Conservation (phyloP, 2,888 invertebrate species). For the Sinohyriopsis cumingii region DNA sequence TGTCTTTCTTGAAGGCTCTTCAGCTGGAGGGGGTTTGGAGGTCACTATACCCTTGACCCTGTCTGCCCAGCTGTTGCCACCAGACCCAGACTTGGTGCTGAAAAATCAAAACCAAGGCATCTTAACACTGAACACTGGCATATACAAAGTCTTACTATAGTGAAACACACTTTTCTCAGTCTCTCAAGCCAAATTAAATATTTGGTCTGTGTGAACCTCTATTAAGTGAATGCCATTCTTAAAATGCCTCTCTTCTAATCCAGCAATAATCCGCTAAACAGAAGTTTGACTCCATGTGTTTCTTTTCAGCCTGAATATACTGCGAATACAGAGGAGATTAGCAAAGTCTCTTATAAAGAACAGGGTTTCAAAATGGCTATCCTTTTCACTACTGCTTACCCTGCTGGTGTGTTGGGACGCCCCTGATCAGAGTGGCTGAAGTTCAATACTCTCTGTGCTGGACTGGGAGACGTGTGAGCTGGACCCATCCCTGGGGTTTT, state of each 20-base stretch:
- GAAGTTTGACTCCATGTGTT: too few relatives aligned
- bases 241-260: too few relatives aligned
- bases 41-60: constrained; percentile 67
- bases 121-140: not conserved
- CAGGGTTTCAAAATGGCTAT: too few relatives aligned
- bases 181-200: not conserved
- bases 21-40: constrained; percentile 24
- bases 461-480: constrained; percentile 54
- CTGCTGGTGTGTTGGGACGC: constrained; percentile 5
- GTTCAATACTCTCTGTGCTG: constrained; percentile 56
- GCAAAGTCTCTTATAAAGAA: too few relatives aligned
- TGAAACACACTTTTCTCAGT: not conserved
- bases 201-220: too few relatives aligned
- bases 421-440: constrained; percentile 39
- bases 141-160: not conserved
- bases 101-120: constrained; percentile 4
- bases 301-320: too few relatives aligned
- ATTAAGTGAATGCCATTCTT: too few relatives aligned
- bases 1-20: constrained; percentile 18
- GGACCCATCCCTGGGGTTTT: constrained; percentile 52
- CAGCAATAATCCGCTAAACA: too few relatives aligned
- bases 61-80: constrained; percentile 73
- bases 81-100: constrained; percentile 2
- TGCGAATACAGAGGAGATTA: too few relatives aligned
- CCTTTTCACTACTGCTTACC: constrained; percentile 7